These are phyloP conservation scores for Flabesymbios commensalis DNA, from an alignment of 2,888 invertebrate species.

Conservation along the genomic window DNA sequence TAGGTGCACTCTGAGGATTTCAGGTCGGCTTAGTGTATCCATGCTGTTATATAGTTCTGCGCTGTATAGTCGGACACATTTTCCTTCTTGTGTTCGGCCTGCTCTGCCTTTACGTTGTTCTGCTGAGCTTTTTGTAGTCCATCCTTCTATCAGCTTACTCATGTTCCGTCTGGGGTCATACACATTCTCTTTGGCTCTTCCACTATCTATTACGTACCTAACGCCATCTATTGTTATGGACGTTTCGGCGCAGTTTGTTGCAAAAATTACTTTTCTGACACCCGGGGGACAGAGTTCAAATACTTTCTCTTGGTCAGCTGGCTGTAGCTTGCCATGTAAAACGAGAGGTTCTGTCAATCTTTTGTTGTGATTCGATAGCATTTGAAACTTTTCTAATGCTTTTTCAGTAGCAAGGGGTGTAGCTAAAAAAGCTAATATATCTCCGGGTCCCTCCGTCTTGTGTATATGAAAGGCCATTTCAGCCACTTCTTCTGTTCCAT, in stretches of 20 bases:
- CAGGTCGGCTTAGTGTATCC: conserved; percentile 48
- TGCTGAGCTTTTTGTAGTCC: conserved; percentile 56
- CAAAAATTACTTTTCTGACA: conserved; percentile 58
- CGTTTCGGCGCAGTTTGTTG: conserved; percentile 62
- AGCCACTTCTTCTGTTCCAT: conserved; percentile 44
- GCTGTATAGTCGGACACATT: conserved; percentile 57
- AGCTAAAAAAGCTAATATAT: conserved; percentile 61
- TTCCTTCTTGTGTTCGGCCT: conserved; percentile 57
- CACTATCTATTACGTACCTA: conserved; percentile 60
- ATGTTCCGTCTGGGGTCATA: conserved; percentile 54
- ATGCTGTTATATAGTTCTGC: conserved; percentile 49
- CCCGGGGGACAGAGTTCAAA: conserved; percentile 43
- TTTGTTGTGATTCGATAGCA: background rate
- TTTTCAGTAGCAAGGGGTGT: conserved; percentile 53
- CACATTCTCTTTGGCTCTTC: conserved; percentile 55
- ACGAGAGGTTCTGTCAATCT: conserved; percentile 29
- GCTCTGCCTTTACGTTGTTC: conserved; percentile 62
- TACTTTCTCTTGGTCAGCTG: conserved; percentile 53
- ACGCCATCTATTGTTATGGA: conserved; percentile 61
- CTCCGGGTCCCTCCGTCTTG: conserved; percentile 41
- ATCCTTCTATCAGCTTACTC: conserved; percentile 42
- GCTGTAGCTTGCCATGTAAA: conserved; percentile 51
- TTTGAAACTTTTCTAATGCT: conserved; percentile 38
- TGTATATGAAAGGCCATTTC: conserved; percentile 49
- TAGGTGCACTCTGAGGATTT: conserved; percentile 54